Evolutionary conservation across 1,140 invertebrate species (phyloP), one percentile per base, ranked within the genome.

Genomic region (Carposina sasakii): DNA sequence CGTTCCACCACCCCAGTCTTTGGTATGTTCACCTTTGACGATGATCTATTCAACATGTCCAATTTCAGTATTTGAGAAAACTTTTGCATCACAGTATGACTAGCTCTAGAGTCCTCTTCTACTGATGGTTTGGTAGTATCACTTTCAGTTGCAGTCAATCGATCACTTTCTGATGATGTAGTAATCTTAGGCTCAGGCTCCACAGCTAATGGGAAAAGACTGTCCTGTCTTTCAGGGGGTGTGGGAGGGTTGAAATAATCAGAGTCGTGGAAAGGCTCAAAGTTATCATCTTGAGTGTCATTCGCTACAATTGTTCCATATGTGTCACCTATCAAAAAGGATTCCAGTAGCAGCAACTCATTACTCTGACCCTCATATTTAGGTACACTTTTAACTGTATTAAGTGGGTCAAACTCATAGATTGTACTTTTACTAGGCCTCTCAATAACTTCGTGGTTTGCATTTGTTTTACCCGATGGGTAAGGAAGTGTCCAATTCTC

Each of bases 341-440:
- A 76, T 51, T 83, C 74, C 4, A 82, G 45, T 21, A 83, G 48
- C n/a, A 83, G 33, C 13, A 77, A 39, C 48, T 77, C 76, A 72
- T 83, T 83, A 21, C 79, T 83, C 9, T 77, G 54, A 21, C 79
- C 79, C 16, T 74, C 63, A 62, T 71, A 83, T 40, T 68, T 77
- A 16, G 59, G 51, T 46, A 54, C 13, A 12, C 62, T 48, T 6
- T 48, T 48, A 33, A 42, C 56, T 19, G 56, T 58, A 16, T 81
- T 73, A 19, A 83, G 48, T 17, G 79, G 79, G 56, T 83, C 79
- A 77, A 81, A 79, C 54, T 81, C 76, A 68, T 70, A 76, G 17
- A 83, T 79, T 28, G 75, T 79, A 59, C 76, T 81, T 44, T 79
- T 73, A 51, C 76, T 78, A 10, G 72, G 66, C 22, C 73, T 67